These are phyloP conservation scores for Pseudopipra pipra DNA, from an alignment of 2,113 vertebrate species.

Conservation along the genomic window DNA sequence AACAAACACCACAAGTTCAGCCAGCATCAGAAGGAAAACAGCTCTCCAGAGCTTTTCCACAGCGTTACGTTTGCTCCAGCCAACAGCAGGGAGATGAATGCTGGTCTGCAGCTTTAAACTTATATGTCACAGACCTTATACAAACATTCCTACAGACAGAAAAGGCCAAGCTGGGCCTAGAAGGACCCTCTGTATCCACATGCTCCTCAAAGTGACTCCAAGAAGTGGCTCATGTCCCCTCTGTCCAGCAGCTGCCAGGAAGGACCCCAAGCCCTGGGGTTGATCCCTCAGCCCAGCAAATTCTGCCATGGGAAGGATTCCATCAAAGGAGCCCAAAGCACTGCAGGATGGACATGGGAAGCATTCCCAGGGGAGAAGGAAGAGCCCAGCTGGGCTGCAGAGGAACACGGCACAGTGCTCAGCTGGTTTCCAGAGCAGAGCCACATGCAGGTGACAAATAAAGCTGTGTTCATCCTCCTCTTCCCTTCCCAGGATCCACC, in stretches of 20 bases:
- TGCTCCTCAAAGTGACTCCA: background rate
- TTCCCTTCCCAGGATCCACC: background rate
- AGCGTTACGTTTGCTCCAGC: background rate
- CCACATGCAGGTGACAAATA: background rate
- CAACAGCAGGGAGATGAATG: background rate
- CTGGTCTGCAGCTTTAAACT: background rate
- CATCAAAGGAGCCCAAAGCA: background rate
- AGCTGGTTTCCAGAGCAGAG: background rate
- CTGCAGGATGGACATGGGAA: fast-evolving
- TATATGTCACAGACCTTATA: background rate
- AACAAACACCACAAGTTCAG: background rate
- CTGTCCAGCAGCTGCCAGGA: background rate
- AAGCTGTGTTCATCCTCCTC: background rate
- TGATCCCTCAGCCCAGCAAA: background rate
- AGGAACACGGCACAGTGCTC: background rate
- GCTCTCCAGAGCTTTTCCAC: background rate
- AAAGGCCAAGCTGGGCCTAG: background rate
- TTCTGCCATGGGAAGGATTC: background rate
- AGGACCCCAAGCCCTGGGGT: background rate
- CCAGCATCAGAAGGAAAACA: background rate
- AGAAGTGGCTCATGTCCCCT: background rate
- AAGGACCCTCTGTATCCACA: background rate
- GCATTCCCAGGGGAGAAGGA: background rate
- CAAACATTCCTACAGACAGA: background rate
- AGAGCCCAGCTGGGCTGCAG: background rate